Evolutionary conservation across 2,797 vertebrate genomes (phyloP).

Genomic region (Pangasius sanitwongsei): DNA sequence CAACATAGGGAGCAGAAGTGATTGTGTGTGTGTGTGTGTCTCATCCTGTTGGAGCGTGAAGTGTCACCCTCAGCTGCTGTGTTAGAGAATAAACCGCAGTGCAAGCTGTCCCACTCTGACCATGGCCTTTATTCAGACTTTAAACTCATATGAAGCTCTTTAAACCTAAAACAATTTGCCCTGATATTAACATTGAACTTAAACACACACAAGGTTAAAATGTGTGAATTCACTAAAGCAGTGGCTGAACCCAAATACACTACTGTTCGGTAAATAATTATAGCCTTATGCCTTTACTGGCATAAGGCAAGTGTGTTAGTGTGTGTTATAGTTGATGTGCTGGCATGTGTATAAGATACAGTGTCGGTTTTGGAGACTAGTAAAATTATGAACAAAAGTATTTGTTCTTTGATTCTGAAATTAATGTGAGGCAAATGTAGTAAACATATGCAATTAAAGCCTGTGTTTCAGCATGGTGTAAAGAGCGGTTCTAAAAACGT

Average conservation of each 20-base stretch:
- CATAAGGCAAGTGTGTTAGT: background rate
- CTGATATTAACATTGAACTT: background rate
- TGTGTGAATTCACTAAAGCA: background rate
- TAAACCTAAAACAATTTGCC: background rate
- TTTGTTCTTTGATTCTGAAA: background rate
- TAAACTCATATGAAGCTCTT: background rate
- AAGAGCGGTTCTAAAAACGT: background rate
- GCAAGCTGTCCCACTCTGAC: slow-evolving; percentile 15
- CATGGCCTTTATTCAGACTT: slow-evolving; percentile 46
- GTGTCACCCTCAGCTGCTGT: slow-evolving; percentile 97
- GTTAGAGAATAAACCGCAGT: background rate
- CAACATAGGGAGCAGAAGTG: slow-evolving; percentile 83
- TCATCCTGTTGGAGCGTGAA: slow-evolving; percentile 99
- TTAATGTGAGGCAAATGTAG: background rate
- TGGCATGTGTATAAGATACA: background rate
- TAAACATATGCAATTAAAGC: background rate
- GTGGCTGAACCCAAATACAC: background rate
- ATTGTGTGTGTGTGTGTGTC: slow-evolving; percentile 78
- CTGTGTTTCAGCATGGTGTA: background rate
- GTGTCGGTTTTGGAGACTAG: background rate
- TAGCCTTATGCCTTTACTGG: background rate
- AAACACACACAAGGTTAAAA: background rate
- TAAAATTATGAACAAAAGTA: background rate
- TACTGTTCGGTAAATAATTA: background rate
- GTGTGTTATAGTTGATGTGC: background rate